Evolutionary conservation across 2,888 invertebrate genomes (phyloP).

Genomic region (Liposcelis brunnea): DNA sequence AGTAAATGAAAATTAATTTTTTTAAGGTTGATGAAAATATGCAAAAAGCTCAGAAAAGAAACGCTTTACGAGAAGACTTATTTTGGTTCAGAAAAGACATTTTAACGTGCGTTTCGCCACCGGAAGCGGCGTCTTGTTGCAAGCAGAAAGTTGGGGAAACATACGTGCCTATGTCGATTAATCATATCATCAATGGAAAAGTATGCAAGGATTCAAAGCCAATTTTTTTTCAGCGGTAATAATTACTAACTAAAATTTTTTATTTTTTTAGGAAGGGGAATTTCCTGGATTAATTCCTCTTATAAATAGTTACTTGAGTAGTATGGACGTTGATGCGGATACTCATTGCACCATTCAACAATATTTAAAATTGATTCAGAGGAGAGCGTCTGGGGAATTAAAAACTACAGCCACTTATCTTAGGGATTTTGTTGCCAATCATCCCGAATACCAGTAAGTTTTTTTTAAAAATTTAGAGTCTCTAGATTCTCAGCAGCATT

Average conservation of each 20-base stretch:
- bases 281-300: slow-evolving; percentile 92
- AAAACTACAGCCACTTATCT: slow-evolving; percentile 92
- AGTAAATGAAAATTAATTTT: neutral
- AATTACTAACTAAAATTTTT: neutral
- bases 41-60: slow-evolving; percentile 10
- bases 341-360: slow-evolving; percentile 94
- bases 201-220: slow-evolving; percentile 25
- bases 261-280: slow-evolving; percentile 46
- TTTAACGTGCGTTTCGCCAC: slow-evolving; percentile 27
- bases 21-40: slow-evolving; percentile 2
- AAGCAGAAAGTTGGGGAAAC: slow-evolving; percentile 17
- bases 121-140: slow-evolving; percentile 22
- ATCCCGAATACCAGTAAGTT: slow-evolving; percentile 75
- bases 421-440: slow-evolving; percentile 69
- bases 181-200: slow-evolving; percentile 95
- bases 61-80: slow-evolving; percentile 43
- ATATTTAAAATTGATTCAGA: slow-evolving; percentile 83
- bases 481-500: no score
- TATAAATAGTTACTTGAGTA: slow-evolving; percentile 82
- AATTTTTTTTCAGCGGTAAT: neutral
- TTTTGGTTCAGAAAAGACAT: slow-evolving; percentile 93
- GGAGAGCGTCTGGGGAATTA: slow-evolving; percentile 73
- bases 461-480: neutral
- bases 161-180: slow-evolving; percentile 62
- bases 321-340: slow-evolving; percentile 95